Percentiles rank a stretch among this genome's conserved stretches.
These are phyloP conservation scores for Drosophila borborema DNA, from an alignment of 2,888 invertebrate species.

Conservation along the genomic window DNA sequence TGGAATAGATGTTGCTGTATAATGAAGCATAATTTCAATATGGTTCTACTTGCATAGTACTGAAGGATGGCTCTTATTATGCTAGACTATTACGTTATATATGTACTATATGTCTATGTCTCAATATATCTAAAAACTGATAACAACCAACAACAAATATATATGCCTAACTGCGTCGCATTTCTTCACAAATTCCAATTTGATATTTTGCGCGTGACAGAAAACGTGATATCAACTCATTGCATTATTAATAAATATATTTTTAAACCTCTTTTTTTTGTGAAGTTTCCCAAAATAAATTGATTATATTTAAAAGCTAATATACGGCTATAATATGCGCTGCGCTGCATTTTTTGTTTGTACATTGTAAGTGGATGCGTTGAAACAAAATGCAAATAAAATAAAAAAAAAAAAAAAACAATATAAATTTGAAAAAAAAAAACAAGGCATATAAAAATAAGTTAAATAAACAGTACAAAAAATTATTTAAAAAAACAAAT, in stretches of 20 bases:
- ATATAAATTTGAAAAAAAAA: not conserved
- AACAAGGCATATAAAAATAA: not conserved
- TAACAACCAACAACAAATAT: not conserved
- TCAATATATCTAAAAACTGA: conserved; percentile 1
- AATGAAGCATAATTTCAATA: not conserved
- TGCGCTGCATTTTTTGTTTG: conserved; percentile 63
- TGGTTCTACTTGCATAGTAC: not conserved
- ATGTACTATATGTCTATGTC: not conserved
- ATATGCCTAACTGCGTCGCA: conserved; percentile 41
- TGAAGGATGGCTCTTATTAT: not conserved
- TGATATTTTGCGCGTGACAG: conserved; percentile 54
- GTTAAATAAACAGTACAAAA: conserved; percentile 1
- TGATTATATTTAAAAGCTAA: conserved; percentile 53
- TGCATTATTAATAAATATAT: conserved; percentile 9
- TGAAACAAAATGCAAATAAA: conserved; percentile 20
- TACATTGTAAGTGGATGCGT: conserved; percentile 66
- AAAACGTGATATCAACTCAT: conserved; percentile 51
- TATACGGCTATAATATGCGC: conserved; percentile 52
- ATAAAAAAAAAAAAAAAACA: not conserved
- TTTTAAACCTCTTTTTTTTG: conserved; percentile 15
- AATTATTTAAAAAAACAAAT: conserved; percentile 8
- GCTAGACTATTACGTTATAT: not conserved
- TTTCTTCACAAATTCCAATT: conserved; percentile 24
- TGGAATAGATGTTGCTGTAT: not conserved
- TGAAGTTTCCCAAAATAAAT: conserved; percentile 48